Percentiles rank a stretch among this genome's conserved stretches.
These are phyloP conservation scores for Noturus placidus DNA, from an alignment of 2,113 vertebrate species.

Conservation along the genomic window DNA sequence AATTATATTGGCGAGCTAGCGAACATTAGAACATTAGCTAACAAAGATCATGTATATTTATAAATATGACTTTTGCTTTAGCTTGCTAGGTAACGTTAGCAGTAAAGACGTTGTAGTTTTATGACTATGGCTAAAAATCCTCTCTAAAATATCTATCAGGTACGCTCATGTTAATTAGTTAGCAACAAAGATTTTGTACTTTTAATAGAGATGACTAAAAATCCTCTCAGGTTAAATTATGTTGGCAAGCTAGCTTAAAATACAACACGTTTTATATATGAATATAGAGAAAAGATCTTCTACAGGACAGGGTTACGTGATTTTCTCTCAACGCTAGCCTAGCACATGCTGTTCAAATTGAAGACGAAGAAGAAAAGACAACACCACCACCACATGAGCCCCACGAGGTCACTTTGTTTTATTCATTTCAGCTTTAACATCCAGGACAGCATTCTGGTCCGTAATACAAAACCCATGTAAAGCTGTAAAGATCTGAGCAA, in stretches of 20 bases:
- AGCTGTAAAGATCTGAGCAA: neutral
- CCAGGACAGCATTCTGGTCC: slow-evolving; percentile 3
- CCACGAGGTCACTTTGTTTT: slow-evolving; percentile 1
- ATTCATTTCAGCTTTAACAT: neutral
- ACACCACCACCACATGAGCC: no score
- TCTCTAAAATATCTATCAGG: neutral
- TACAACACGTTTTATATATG: no score
- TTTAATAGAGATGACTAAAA: neutral
- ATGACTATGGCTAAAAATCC: neutral
- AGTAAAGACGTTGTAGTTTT: neutral
- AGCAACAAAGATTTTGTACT: neutral
- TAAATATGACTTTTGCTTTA: no score
- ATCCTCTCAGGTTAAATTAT: neutral
- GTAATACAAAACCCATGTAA: neutral
- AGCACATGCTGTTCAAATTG: neutral
- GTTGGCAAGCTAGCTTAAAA: neutral
- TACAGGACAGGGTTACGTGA: neutral
- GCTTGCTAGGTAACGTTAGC: neutral
- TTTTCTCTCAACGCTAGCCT: neutral
- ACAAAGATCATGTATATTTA: no score
- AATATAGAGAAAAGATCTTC: neutral
- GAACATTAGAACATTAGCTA: no score
- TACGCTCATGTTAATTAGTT: no score
- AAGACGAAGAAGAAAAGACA: neutral
- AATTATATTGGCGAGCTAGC: no score